Evolutionary conservation across 1,140 invertebrate species (phyloP).

Genomic region (Procambarus virginalis): DNA sequence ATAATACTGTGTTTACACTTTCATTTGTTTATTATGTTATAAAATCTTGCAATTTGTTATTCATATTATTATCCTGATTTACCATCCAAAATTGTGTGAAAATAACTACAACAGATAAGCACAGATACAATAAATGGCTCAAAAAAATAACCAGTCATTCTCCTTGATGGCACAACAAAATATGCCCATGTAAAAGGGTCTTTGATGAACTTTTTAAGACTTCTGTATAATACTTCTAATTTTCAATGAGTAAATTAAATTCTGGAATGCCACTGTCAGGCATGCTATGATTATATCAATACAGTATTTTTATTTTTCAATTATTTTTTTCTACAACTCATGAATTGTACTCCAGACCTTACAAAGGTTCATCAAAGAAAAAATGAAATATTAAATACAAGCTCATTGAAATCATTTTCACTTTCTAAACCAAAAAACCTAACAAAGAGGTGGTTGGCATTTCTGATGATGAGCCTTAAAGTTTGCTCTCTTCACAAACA

Average conservation of each 20-base stretch:
- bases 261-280: too few relatives aligned
- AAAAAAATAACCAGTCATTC: too few relatives aligned
- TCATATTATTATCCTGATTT: neutral
- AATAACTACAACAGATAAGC: neutral
- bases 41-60: neutral
- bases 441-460: slow-evolving; percentile 28
- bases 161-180: too few relatives aligned
- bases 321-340: neutral
- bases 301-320: neutral
- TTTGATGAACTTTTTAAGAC: too few relatives aligned
- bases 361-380: neutral
- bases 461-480: slow-evolving; percentile 53
- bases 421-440: neutral
- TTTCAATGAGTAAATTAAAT: too few relatives aligned
- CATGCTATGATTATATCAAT: too few relatives aligned
- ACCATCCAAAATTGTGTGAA: neutral
- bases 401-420: neutral
- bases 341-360: neutral
- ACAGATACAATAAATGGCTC: neutral
- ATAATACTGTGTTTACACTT: neutral
- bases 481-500: slow-evolving; percentile 45
- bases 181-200: too few relatives aligned
- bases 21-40: neutral
- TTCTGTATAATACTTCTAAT: too few relatives aligned
- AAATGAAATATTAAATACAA: neutral